Evolutionary conservation across 1,140 invertebrate genomes (phyloP).

Genomic region (Riptortus pedestris): DNA sequence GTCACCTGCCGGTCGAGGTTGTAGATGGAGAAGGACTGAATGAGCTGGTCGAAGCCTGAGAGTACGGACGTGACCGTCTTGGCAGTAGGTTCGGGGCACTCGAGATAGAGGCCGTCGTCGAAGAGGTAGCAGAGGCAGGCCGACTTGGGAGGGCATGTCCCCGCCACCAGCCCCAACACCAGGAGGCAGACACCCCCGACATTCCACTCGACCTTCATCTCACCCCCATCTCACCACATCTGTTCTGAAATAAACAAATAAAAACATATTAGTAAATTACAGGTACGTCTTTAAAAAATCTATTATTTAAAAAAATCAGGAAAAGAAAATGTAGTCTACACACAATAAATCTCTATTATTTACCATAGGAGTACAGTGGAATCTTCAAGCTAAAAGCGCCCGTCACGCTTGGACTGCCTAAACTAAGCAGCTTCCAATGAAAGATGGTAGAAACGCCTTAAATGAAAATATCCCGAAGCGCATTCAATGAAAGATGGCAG

Average conservation of each 20-base stretch:
- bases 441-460: neutral
- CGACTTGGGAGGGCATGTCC: constrained; percentile 55
- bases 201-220: neutral
- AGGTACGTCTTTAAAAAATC: neutral
- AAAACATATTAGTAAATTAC: neutral
- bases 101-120: constrained; percentile 78
- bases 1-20: constrained; percentile 67
- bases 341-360: neutral
- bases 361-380: neutral
- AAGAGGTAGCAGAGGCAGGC: constrained; percentile 83
- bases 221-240: constrained; percentile 13
- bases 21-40: constrained; percentile 78
- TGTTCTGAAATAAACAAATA: neutral
- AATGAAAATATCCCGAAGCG: no score
- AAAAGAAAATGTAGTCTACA: neutral
- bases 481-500: no score
- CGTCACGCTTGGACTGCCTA: neutral
- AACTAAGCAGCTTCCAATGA: neutral
- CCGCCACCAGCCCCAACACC: neutral
- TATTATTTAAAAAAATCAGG: neutral
- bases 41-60: constrained; percentile 43
- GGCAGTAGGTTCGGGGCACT: constrained; percentile 71
- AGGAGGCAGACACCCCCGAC: neutral
- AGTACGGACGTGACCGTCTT: constrained; percentile 43
- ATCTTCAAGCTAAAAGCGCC: neutral